Base-by-base conservation (phyloP, 2,797 vertebrate species). In the Melanogrammus aeglefinus region DNA sequence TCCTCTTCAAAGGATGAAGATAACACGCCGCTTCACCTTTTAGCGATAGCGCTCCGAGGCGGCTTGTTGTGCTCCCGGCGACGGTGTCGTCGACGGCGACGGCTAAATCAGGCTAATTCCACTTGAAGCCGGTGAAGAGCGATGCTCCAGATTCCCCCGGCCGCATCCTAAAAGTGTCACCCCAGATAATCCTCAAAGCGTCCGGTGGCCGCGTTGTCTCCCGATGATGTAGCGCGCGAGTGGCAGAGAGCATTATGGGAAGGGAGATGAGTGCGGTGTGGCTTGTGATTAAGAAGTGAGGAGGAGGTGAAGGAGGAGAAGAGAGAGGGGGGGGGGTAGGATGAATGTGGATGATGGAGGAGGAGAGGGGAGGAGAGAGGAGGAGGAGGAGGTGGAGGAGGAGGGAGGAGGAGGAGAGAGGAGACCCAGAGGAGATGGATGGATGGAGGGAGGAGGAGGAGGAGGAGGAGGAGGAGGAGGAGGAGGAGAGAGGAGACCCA, bases 241-340 rank as follows among this genome's bases (percentile, higher is more conserved):
- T 96, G 96, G 97, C 97, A 98, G 95, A 94, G 94, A 96, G 95
- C 97, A 96, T 97, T 97, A 97, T 96, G 95, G 91, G 94, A 94
- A 94, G 94, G 95, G 95, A 96, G 96, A 96, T 94, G 94, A 97
- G 97, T 96, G 95, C 97, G 96, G 95, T 9, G 36, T 38, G 96
- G 94, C 95, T 96, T 97, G 96, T 96, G 97, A 97, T 97, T 97
- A 97, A 97, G 96, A 96, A 96, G 96, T 96, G 96, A 97, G 98
- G 98, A 96, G 96, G 97, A 97, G 97, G 97, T 96, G 96, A 92
- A 94, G 96, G 94, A 94, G 94, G 95, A 94, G 94, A 3, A 94
- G 95, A 93, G 94, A 1, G 95, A 94, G 94, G 86, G 93, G 90
- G 93, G 95, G 94, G 96, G 96, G 96, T 96, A 95, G 96, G 96